phyloP scores from a whole-genome alignment of 2,797 vertebrate genomes.

The Fratercula arctica region DNA sequence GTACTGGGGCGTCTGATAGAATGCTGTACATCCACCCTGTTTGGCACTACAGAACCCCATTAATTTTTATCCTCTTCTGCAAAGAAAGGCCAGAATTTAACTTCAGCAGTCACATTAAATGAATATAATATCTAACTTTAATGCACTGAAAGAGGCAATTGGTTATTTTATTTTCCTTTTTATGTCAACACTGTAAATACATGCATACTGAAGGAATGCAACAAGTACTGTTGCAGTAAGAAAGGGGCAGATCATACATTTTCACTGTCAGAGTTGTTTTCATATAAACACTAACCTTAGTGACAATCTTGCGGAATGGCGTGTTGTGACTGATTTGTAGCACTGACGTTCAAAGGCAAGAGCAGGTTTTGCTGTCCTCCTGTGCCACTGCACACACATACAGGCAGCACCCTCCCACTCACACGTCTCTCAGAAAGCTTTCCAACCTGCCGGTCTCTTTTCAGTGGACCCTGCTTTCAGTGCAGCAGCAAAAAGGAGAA shows the following conservation, averaged over 20 bases:
- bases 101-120: not conserved
- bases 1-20: not conserved
- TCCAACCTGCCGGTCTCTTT: not conserved
- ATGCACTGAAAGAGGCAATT: not conserved
- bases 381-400: not conserved
- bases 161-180: not conserved
- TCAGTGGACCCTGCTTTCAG: not conserved
- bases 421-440: not conserved
- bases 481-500: not conserved
- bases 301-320: not conserved
- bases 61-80: not conserved
- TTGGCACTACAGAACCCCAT: not conserved
- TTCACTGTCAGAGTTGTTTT: constrained; percentile 44
- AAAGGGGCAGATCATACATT: not conserved
- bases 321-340: not conserved
- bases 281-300: constrained; percentile 19
- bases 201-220: not conserved
- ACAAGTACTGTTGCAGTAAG: not conserved
- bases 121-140: not conserved
- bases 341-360: constrained; percentile 25
- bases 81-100: not conserved
- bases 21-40: not conserved
- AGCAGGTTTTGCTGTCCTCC: constrained; percentile 17
- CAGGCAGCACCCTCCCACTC: not conserved
- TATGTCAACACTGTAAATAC: not conserved